Evolutionary conservation across 2,797 vertebrate species (phyloP).

Genomic region (Phoxinus dragarum): DNA sequence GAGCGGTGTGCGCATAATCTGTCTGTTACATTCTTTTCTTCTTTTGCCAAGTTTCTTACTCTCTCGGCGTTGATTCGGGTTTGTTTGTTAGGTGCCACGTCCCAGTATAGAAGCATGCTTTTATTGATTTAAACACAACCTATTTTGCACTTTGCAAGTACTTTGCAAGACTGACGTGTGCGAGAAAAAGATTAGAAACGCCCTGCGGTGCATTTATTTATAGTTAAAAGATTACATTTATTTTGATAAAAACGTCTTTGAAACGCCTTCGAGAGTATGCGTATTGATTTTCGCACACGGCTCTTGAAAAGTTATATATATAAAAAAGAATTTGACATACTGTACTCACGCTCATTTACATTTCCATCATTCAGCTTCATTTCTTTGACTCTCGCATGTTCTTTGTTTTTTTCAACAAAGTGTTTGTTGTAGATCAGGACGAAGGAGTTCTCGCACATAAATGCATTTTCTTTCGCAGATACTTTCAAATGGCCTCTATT

Average conservation of each 20-base stretch:
- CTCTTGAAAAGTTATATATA: not conserved
- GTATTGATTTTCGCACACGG: not conserved
- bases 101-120: constrained; percentile 10
- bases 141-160: not conserved
- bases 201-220: constrained; percentile 45
- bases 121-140: constrained; percentile 35
- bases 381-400: not conserved
- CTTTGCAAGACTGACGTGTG: constrained; percentile 7
- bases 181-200: constrained; percentile 22
- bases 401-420: not conserved
- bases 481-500: not conserved
- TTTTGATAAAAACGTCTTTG: constrained; percentile 32
- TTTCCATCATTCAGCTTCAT: not conserved
- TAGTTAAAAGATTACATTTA: constrained; percentile 34
- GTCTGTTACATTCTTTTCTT: constrained; percentile 29
- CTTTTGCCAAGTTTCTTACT: constrained; percentile 24
- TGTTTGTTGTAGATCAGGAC: not conserved
- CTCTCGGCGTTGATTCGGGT: constrained; percentile 26
- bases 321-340: not conserved
- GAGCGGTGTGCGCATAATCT: constrained; percentile 30
- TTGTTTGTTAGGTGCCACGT: constrained; percentile 23
- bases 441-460: not conserved
- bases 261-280: constrained; percentile 22
- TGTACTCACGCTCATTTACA: not conserved
- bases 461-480: not conserved